phyloP scores from a whole-genome alignment of 92 coral and sea anemone species.

The Epizoanthus rinbou region DNA sequence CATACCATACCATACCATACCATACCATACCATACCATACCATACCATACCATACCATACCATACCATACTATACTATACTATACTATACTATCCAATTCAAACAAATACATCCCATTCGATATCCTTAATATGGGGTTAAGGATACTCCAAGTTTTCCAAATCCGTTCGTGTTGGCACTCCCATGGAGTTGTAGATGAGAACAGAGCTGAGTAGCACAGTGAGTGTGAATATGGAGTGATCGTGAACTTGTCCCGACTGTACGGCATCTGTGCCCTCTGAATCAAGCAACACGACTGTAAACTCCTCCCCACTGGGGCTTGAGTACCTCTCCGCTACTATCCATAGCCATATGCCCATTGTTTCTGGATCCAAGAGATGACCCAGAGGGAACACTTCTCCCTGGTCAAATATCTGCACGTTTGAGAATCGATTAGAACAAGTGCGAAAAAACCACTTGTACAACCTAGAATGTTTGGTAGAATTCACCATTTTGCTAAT shows the following conservation, averaged over 20 bases:
- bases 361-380: slow-evolving; percentile 83
- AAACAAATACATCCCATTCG: too few relatives aligned
- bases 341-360: slow-evolving; percentile 84
- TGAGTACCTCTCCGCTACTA: slow-evolving; percentile 58
- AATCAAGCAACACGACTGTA: slow-evolving; percentile 56
- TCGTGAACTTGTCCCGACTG: slow-evolving; percentile 54
- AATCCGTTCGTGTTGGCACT: slow-evolving; percentile 62
- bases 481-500: too few relatives aligned
- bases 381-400: slow-evolving; percentile 79
- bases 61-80: too few relatives aligned
- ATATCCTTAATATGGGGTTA: background rate
- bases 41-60: too few relatives aligned
- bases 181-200: slow-evolving; percentile 66
- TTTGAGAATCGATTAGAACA: background rate
- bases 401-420: slow-evolving; percentile 61
- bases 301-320: slow-evolving; percentile 40
- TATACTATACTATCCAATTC: too few relatives aligned
- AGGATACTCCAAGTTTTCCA: slow-evolving; percentile 73
- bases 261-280: slow-evolving; percentile 62
- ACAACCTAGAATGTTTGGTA: background rate
- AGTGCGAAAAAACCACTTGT: background rate
- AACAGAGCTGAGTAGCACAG: slow-evolving; percentile 52
- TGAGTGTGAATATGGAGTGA: slow-evolving; percentile 48
- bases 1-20: too few relatives aligned
- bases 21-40: too few relatives aligned